Base-by-base conservation (phyloP, 2,113 vertebrate species). In the Anthoscopus minutus region DNA sequence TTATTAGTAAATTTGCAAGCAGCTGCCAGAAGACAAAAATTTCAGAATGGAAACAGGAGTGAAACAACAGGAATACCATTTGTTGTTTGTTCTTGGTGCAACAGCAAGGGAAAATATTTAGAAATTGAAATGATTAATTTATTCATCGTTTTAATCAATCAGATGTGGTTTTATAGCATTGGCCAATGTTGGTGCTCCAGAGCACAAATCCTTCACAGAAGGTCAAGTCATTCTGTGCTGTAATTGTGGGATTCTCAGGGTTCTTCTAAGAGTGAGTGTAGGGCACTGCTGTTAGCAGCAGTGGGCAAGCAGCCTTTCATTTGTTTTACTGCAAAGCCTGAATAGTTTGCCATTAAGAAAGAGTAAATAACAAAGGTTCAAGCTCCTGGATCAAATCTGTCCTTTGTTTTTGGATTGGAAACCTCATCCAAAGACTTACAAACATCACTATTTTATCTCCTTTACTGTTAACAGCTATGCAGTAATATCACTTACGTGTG, bases 21-120 rank as follows among this genome's bases (percentile, higher is more conserved):
- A 97, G 92, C 93, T 98, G 95, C 94, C 94, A 95, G 95, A 96
- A 98, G 91, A 96, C 73, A 95, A 92, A 97, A 97, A 96, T 97
- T 96, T 96, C 95, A 94, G 94, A 91, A 96, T 93, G 96, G 95
- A 96, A 97, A 93, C 35, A 31, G 2, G 9, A 96, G 85, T 93
- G 83, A 96, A 96, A 81, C 95, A 97, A 93, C 88, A 94, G 95
- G 94, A 96, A 94, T 94, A 83, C 88, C 82, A 56, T 96, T 97
- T 91, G 53, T 94, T 97, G 89, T 95, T 93, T 97, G 94, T 86
- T 93, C 89, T 95, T 86, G 89, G 66, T 96, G 91, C 20, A 6
- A 72, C 76, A 89, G 81, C 88, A 96, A 96, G 58, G 73, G 30
- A 87, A 97, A 94, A 81, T 86, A 95, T 80, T 96, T 96, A 91